Evolutionary conservation across 2,888 invertebrate genomes (phyloP), one percentile per base, ranked within the genome.

Genomic region (Caradrina kadenii): DNA sequence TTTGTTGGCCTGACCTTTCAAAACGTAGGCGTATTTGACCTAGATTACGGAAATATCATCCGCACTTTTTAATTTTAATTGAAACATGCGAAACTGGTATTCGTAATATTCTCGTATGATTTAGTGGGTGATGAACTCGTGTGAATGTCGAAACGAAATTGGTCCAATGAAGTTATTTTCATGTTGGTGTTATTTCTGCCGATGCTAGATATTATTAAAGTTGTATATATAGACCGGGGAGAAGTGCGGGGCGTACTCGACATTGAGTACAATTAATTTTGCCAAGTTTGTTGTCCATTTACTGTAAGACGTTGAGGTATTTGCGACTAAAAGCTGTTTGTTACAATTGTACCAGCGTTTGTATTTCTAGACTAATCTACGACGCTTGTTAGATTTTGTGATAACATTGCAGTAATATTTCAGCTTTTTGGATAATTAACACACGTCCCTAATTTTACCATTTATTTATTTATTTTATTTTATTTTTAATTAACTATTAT

Each of bases 311-410:
- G 63, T 54, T 78, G 63, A 59, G 64, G 48, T 75, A 75, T 79
- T 79, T 58, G 69, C 55, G 4, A 53, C 66, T 82, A 68, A 76
- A 65, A 71, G 69, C 70, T 73, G 49, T 61, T 21, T 54, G 75
- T 62, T 71, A 73, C 65, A 66, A 62, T 76, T 82, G 74, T 69
- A 76, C 56, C 60, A 73, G 69, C 62, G 61, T 64, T 79, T 66
- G 59, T 83, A 82, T 85, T 77, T 86, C 79, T 63, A 77, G 69
- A 63, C 45, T 76, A 77, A 85, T 87, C 83, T 79, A 81, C 68
- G 76, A 77, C 58, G 21, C 21, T 61, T 61, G 50, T n/a, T 48
- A 55, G 26, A 66, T 58, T 56, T 63, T 50, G 26, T 67, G 42
- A 63, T 76, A 52, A 72, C 63, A 66, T 31, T 69, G 45, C 54